Base-by-base conservation (phyloP, 1,140 invertebrate species). In the Drosophila oshimai region DNA sequence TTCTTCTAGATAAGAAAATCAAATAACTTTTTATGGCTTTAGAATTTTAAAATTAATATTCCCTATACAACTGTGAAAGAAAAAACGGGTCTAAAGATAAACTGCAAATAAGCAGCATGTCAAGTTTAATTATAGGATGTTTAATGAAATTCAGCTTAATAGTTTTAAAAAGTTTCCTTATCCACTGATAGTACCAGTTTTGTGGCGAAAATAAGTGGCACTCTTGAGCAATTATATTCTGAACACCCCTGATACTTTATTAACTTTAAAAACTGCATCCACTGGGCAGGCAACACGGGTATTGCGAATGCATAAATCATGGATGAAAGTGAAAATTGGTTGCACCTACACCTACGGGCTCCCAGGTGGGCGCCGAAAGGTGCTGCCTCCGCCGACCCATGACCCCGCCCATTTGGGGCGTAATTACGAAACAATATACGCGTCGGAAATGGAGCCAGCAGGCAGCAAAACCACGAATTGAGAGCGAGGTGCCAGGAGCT, bases 361-460 rank as follows among this genome's bases (percentile, higher is more conserved):
- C 70, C 50, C 71, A 74, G 58, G 57, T 62, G 49, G 58, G 34
- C 60, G 45, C 54, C 45, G 39, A 33, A 70, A 71, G 67, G 37
- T 37, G 37, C 31, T n/a, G 37, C 53, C 62, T 34, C 42, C 13
- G 36, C 18, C 41, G 34, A 37, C 29, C 44, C 45, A 13, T 22
- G 42, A 49, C 37, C 18, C 47, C 68, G 55, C 46, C 47, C 58
- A 29, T 51, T 42, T 33, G 31, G 31, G 61, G 45, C 31, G 60
- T 70, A 79, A 79, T 79, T 79, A 74, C 55, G 67, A 69, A 78
- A 69, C 70, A 73, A 73, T 73, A 73, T 29, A 53, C 18, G 34
- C 18, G 12, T 29, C 20, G 57, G 28, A 42, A 42, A 20, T 34
- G n/a, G 6, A 34, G 41, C 28, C 45, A 28, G 17, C 42, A 47